phyloP scores from a whole-genome alignment of 2,113 vertebrate species.

The Larimichthys polyactis region DNA sequence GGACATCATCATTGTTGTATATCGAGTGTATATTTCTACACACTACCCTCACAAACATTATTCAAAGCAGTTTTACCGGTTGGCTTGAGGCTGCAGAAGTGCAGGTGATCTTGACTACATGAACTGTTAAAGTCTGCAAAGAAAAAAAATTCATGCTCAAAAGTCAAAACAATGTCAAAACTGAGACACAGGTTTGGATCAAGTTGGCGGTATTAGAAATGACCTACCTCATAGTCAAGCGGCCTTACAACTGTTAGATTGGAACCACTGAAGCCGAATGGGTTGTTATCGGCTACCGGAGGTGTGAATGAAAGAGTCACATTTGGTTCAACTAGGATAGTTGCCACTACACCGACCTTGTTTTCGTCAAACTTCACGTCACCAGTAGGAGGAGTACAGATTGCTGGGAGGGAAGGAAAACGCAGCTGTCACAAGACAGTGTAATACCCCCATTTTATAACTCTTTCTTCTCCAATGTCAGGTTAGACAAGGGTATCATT shows the following conservation, averaged over 20 bases:
- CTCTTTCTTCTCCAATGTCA: not conserved
- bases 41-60: not conserved
- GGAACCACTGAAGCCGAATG: conserved; percentile 23
- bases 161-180: not conserved
- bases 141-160: not conserved
- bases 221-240: conserved; percentile 80
- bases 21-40: not conserved
- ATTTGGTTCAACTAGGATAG: accelerated
- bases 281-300: accelerated
- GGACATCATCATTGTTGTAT: not conserved
- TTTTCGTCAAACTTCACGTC: conserved; percentile 39
- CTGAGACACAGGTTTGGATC: not conserved
- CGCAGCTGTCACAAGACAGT: too few relatives aligned
- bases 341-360: conserved; percentile 27
- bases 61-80: conserved; percentile 32
- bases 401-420: conserved; percentile 43
- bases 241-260: not conserved
- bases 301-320: conserved; percentile 22
- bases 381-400: accelerated
- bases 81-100: accelerated
- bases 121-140: not conserved
- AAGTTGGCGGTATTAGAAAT: not conserved
- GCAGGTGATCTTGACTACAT: accelerated
- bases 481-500: not conserved
- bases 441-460: too few relatives aligned